Evolutionary conservation across 1,140 invertebrate genomes (phyloP), one percentile per base, ranked within the genome.

Genomic region (Zeugodacus cucurbitae): DNA sequence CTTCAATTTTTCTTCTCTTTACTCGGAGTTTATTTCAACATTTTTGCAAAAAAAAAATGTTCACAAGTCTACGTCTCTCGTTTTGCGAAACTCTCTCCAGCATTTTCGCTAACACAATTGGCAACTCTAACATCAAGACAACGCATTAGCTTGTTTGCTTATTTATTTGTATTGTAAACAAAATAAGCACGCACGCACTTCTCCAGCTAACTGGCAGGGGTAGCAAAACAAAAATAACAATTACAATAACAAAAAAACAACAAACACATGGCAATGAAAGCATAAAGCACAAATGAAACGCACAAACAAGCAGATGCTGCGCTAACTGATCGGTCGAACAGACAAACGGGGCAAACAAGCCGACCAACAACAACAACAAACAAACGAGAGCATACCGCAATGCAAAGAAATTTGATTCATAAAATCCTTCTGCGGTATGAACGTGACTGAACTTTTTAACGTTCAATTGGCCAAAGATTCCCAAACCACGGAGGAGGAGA

Each of bases 341-440:
- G 67, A 7, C 62, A 22, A 74, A 22, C 34, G 67, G 14, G 62
- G 29, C 62, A 11, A 67, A 37, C 32, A n/a, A n/a, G n/a, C n/a
- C n/a, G n/a, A n/a, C n/a, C n/a, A n/a, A n/a, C n/a, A n/a, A n/a
- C n/a, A n/a, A n/a, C 32, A 74, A 74, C 32, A 74, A 74, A 48
- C 41, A n/a, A n/a, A n/a, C n/a, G n/a, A n/a, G 74, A 82, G 26
- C n/a, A 37, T 17, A 82, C 67, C 67, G 74, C 74, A 82, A 48
- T 48, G 41, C 74, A 82, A 74, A 74, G 74, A 82, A 82, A 82
- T 82, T 82, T 82, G 74, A 82, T 26, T 82, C 74, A 82, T 82
- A 82, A 82, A 82, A 82, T 48, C 41, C 41, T 44, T 82, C 37
- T 82, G 74, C 74, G 41, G 74, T 37, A 82, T 82, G 74, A 82